phyloP scores from a whole-genome alignment of 2,888 invertebrate genomes.

The Sminthurinus aureus region DNA sequence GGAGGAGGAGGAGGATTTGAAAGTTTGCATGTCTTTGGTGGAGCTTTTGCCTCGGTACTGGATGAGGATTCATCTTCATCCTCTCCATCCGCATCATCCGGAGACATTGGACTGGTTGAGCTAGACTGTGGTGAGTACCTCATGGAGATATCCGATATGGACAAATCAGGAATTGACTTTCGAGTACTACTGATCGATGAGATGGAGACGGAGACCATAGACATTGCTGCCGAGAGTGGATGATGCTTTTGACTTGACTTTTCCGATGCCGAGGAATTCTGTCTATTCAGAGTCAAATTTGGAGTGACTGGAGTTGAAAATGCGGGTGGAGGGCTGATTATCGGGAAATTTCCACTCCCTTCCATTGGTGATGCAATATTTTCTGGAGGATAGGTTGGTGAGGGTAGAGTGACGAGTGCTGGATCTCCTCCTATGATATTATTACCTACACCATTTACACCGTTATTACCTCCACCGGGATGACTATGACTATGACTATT shows the following conservation, averaged over 20 bases:
- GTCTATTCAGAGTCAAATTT: constrained; percentile 52
- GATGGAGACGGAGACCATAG: constrained; percentile 49
- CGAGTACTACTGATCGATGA: constrained; percentile 43
- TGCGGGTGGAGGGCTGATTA: constrained; percentile 58
- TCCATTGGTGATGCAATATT: constrained; percentile 57
- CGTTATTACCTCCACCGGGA: too few relatives aligned
- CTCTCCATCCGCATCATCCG: constrained; percentile 52
- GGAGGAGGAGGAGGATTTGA: constrained; percentile 36
- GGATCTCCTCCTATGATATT: constrained; percentile 7
- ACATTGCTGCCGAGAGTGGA: constrained; percentile 54
- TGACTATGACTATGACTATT: background rate
- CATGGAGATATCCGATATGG: constrained; percentile 52
- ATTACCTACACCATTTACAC: too few relatives aligned
- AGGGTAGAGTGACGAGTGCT: constrained; percentile 54
- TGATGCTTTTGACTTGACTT: constrained; percentile 46
- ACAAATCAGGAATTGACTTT: constrained; percentile 52
- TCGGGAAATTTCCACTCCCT: constrained; percentile 50
- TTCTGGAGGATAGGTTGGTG: constrained; percentile 55
- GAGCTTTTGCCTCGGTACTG: constrained; percentile 21
- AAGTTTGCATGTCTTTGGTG: constrained; percentile 30
- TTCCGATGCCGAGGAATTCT: constrained; percentile 56
- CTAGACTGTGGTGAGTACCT: constrained; percentile 51
- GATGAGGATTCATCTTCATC: constrained; percentile 47
- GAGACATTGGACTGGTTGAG: constrained; percentile 54
- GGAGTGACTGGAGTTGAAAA: constrained; percentile 59